A percentile compares a stretch with the other conserved stretches of the same genome.
Evolutionary conservation across 2,113 vertebrate genomes (phyloP).

Genomic region (Pagrus major): DNA sequence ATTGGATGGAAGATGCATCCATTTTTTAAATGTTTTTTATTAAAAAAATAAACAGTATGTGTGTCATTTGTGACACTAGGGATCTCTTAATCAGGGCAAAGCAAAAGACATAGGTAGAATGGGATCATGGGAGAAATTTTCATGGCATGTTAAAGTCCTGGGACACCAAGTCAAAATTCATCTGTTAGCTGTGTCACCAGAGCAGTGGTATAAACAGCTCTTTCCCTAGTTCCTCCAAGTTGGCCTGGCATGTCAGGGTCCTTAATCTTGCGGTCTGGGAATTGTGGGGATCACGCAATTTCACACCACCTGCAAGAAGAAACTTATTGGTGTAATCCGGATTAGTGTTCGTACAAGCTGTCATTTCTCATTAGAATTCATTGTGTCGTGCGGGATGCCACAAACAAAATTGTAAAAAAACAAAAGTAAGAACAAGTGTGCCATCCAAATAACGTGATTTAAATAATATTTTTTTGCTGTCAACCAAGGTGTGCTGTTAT

Average conservation of each 20-base stretch:
- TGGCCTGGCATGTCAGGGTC: constrained; percentile 23
- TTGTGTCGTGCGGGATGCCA: constrained; percentile 4
- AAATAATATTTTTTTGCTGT: neutral
- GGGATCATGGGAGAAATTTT: too few relatives aligned
- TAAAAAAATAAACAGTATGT: too few relatives aligned
- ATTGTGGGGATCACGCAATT: constrained; percentile 62
- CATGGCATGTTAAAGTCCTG: neutral
- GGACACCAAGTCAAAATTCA: neutral
- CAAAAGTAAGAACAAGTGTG: constrained; percentile 6
- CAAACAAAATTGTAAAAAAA: constrained; percentile 11
- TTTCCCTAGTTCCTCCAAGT: constrained; percentile 33
- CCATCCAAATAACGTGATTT: neutral
- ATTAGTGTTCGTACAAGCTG: constrained; percentile 61
- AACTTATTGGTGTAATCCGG: constrained; percentile 68
- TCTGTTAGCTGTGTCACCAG: neutral
- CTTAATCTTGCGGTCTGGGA: constrained; percentile 61
- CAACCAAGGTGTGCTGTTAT: neutral
- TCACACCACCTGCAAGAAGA: constrained; percentile 67
- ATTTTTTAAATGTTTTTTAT: neutral
- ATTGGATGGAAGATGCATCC: neutral
- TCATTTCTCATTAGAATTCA: constrained; percentile 49
- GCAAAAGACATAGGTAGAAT: too few relatives aligned
- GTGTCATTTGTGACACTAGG: too few relatives aligned
- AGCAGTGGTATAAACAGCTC: neutral
- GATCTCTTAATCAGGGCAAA: too few relatives aligned